A percentile compares a stretch with the other conserved stretches of the same genome.
Conservation (phyloP, 2,888 invertebrate species). For the Netelia melanura region DNA sequence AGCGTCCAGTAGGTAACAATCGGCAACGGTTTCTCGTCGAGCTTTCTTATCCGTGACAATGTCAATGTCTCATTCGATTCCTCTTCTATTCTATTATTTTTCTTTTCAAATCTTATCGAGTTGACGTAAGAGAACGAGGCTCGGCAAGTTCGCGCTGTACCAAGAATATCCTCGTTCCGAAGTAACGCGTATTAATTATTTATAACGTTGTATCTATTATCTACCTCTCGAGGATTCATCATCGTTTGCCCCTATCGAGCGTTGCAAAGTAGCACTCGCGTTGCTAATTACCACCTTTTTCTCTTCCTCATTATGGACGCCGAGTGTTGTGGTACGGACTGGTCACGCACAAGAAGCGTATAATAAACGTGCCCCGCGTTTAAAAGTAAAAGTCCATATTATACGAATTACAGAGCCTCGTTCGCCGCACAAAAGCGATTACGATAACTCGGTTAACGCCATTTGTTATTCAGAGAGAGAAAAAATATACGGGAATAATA, state of each 20-base stretch:
- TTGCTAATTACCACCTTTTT: background rate
- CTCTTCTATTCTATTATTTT: constrained; percentile 3
- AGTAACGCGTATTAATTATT: background rate
- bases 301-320: background rate
- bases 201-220: constrained; percentile 8
- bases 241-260: background rate
- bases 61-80: constrained; percentile 20
- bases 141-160: background rate
- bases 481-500: background rate
- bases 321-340: too few relatives aligned
- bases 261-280: background rate
- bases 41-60: constrained; percentile 11
- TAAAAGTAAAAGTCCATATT: background rate
- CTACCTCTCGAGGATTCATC: constrained; percentile 21
- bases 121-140: background rate
- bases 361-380: background rate
- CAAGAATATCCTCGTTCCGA: constrained; percentile 3
- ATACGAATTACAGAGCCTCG: background rate
- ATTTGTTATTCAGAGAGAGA: background rate
- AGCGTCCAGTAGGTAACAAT: too few relatives aligned
- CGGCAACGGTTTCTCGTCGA: too few relatives aligned
- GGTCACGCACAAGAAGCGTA: background rate
- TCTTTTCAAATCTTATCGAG: background rate
- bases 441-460: background rate
- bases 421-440: background rate